A percentile compares a stretch with the other conserved stretches of the same genome.
Evolutionary conservation across 2,113 vertebrate genomes (phyloP).

Genomic region (Clarias magur): DNA sequence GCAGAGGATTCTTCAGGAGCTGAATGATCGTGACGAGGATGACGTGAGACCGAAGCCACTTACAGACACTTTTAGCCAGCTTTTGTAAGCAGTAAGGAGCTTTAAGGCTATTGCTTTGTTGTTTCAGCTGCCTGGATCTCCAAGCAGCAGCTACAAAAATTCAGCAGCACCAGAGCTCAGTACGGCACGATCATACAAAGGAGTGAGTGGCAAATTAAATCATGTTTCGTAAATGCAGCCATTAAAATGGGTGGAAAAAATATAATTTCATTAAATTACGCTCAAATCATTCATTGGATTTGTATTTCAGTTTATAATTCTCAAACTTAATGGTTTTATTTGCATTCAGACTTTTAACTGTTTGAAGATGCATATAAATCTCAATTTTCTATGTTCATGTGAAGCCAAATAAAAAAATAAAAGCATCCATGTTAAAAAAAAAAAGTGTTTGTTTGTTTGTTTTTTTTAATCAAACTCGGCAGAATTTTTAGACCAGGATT

Average conservation of each 20-base stretch:
- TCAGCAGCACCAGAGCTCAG: slow-evolving; percentile 71
- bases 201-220: slow-evolving; percentile 68
- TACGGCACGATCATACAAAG: slow-evolving; percentile 63
- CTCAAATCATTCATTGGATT: not conserved
- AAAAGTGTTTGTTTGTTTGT: not conserved
- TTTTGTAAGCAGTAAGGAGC: not conserved
- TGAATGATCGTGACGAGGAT: slow-evolving; percentile 79
- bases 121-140: slow-evolving; percentile 63
- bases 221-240: not conserved
- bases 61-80: not conserved
- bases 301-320: not conserved
- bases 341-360: not conserved
- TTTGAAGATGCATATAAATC: no score
- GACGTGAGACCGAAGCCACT: slow-evolving; percentile 71
- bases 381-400: not conserved
- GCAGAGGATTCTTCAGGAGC: slow-evolving; percentile 78
- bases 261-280: not conserved
- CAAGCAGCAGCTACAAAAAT: slow-evolving; percentile 84
- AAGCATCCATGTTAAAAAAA: not conserved
- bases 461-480: not conserved
- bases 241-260: not conserved
- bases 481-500: not conserved
- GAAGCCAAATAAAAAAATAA: not conserved
- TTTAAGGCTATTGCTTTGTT: not conserved
- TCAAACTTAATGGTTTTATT: not conserved